Conservation (phyloP, 2,113 vertebrate genomes). For the Ammodytes dubius region DNA sequence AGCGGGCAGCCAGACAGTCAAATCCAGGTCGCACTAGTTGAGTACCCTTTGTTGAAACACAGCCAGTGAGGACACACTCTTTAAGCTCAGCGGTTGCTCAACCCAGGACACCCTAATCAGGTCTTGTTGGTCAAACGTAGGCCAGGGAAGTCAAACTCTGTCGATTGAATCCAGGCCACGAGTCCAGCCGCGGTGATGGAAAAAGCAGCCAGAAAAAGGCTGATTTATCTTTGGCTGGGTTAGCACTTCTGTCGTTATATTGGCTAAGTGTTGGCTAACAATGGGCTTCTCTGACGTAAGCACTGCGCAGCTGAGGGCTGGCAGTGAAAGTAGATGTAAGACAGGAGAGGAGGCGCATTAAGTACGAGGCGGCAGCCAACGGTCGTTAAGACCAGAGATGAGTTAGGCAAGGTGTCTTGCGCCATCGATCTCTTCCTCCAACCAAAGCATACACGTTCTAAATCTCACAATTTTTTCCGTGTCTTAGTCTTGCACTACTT, state of each 20-base stretch:
- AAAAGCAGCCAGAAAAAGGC: constrained; percentile 52
- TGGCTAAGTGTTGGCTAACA: constrained; percentile 67
- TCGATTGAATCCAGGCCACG: constrained; percentile 51
- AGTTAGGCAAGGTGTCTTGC: constrained; percentile 45
- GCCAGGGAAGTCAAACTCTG: constrained; percentile 26
- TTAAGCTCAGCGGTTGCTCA: constrained; percentile 49
- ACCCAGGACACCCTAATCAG: constrained; percentile 49
- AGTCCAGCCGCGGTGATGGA: constrained; percentile 43
- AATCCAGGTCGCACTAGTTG: constrained; percentile 68
- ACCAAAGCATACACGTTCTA: constrained; percentile 38
- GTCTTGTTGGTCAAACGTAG: constrained; percentile 46
- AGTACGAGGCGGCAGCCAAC: constrained; percentile 41
- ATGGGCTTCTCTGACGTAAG: constrained; percentile 72
- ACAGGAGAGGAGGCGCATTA: constrained; percentile 57
- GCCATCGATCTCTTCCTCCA: constrained; percentile 35
- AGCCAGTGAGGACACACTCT: constrained; percentile 58
- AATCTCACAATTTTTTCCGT: constrained; percentile 39
- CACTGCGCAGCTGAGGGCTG: constrained; percentile 65
- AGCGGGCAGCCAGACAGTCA: constrained; percentile 73
- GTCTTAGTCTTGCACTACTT: constrained; percentile 34
- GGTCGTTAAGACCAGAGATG: constrained; percentile 53
- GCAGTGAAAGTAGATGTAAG: constrained; percentile 56
- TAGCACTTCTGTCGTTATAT: constrained; percentile 67
- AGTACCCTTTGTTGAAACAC: constrained; percentile 65
- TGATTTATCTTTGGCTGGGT: constrained; percentile 63